Percentiles rank a stretch among this genome's conserved stretches.
These are phyloP conservation scores for Macrobrachium nipponense DNA, from an alignment of 1,140 invertebrate species.

Conservation along the genomic window DNA sequence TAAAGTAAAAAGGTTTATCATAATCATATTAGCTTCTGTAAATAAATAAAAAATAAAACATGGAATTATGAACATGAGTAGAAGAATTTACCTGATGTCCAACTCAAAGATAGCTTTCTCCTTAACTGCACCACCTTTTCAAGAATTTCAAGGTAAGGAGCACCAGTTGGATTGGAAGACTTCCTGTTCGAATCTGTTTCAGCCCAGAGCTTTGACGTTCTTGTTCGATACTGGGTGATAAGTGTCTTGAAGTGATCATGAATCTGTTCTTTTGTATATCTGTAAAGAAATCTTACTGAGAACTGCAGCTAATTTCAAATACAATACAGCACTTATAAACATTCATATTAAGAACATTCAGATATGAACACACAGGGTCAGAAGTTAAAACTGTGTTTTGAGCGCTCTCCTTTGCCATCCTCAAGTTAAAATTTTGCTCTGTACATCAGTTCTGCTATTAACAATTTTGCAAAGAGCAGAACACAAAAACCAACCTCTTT, in stretches of 20 bases:
- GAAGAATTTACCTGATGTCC: slow-evolving; percentile 27
- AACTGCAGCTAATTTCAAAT: not conserved
- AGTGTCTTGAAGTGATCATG: slow-evolving; percentile 34
- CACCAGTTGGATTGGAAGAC: slow-evolving; percentile 11
- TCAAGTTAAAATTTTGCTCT: too few species aligned
- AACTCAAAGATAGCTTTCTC: slow-evolving; percentile 38
- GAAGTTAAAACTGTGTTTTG: too few species aligned
- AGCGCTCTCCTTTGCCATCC: too few species aligned
- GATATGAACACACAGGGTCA: too few species aligned
- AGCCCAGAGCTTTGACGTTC: slow-evolving; percentile 31
- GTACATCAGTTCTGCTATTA: too few species aligned
- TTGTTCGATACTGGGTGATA: slow-evolving; percentile 33
- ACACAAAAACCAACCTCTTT: too few species aligned
- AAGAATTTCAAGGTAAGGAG: slow-evolving; percentile 19
- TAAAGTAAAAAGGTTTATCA: too few species aligned
- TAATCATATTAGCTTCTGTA: too few species aligned
- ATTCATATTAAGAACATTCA: too few species aligned
- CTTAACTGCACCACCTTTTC: slow-evolving; percentile 22
- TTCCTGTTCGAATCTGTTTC: not conserved
- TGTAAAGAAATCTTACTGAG: slow-evolving; percentile 5
- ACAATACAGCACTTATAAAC: too few species aligned
- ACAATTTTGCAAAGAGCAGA: too few species aligned
- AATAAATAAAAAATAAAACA: not conserved
- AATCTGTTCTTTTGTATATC: slow-evolving; percentile 34
- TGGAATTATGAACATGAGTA: not conserved